Percentiles rank a stretch among this genome's conserved stretches.
These are phyloP conservation scores for Selene dorsalis DNA, from an alignment of 2,797 vertebrate genomes.

Conservation along the genomic window DNA sequence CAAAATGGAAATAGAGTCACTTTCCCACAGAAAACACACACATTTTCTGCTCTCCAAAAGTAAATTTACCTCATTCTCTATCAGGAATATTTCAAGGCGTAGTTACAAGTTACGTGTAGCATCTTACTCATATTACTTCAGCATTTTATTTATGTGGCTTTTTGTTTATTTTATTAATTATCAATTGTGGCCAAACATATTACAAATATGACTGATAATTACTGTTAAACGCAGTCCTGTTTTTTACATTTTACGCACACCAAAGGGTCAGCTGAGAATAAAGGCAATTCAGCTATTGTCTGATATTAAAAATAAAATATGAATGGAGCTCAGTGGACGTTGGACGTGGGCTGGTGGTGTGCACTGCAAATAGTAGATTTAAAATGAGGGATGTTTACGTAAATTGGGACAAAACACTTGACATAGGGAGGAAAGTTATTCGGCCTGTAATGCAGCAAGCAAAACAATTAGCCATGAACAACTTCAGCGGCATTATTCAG, in stretches of 20 bases:
- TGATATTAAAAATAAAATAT: slow-evolving; percentile 65
- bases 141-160: slow-evolving; percentile 21
- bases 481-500: slow-evolving; percentile 74
- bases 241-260: slow-evolving; percentile 49
- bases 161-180: slow-evolving; percentile 38
- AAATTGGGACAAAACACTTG: slow-evolving; percentile 61
- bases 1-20: slow-evolving; percentile 43
- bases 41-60: slow-evolving; percentile 19
- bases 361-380: slow-evolving; percentile 48
- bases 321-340: slow-evolving; percentile 31
- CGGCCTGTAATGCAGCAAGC: slow-evolving; percentile 75
- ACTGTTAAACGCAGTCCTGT: slow-evolving; percentile 34
- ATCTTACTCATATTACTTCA: slow-evolving; percentile 12
- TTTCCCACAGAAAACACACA: slow-evolving; percentile 33
- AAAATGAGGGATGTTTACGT: slow-evolving; percentile 60
- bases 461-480: slow-evolving; percentile 76
- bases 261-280: slow-evolving; percentile 60
- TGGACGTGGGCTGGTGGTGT: slow-evolving; percentile 15
- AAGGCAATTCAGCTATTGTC: slow-evolving; percentile 57
- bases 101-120: neutral
- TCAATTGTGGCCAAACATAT: slow-evolving; percentile 31
- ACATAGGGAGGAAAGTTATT: slow-evolving; percentile 65
- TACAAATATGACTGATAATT: slow-evolving; percentile 71
- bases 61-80: slow-evolving; percentile 33
- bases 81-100: slow-evolving; percentile 25